A percentile compares a stretch with the other conserved stretches of the same genome.
phyloP scores from a whole-genome alignment of 2,888 invertebrate genomes.

The Formica aserva region DNA sequence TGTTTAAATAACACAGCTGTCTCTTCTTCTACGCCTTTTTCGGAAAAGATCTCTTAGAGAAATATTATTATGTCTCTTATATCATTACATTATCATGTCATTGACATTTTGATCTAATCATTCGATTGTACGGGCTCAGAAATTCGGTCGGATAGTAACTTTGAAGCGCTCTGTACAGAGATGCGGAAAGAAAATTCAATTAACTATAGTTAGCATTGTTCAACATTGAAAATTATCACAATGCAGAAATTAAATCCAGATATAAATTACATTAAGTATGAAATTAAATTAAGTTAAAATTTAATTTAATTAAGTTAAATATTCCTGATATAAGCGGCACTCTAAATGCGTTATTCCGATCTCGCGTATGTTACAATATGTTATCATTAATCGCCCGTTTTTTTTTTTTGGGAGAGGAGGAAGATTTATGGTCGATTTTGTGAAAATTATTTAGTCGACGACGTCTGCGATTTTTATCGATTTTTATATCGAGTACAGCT shows the following conservation, averaged over 20 bases:
- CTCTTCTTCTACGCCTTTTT: background rate
- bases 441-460: constrained; percentile 21
- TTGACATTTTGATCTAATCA: constrained; percentile 26
- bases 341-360: constrained; percentile 22
- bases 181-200: constrained; percentile 38
- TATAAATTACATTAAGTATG: constrained; percentile 45
- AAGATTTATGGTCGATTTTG: background rate
- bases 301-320: constrained; percentile 38
- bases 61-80: background rate
- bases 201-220: constrained; percentile 51
- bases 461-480: constrained; percentile 36
- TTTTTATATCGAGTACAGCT: background rate
- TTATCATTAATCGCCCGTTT: constrained; percentile 11
- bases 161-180: background rate
- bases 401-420: background rate
- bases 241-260: constrained; percentile 45
- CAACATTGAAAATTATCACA: constrained; percentile 42
- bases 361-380: constrained; percentile 10
- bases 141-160: background rate
- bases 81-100: background rate
- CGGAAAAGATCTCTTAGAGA: background rate
- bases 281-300: constrained; percentile 39
- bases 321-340: constrained; percentile 42
- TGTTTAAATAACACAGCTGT: background rate
- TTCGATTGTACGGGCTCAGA: background rate